phyloP scores from a whole-genome alignment of 2,888 invertebrate genomes.

The Poecilobothrus nobilitatus region DNA sequence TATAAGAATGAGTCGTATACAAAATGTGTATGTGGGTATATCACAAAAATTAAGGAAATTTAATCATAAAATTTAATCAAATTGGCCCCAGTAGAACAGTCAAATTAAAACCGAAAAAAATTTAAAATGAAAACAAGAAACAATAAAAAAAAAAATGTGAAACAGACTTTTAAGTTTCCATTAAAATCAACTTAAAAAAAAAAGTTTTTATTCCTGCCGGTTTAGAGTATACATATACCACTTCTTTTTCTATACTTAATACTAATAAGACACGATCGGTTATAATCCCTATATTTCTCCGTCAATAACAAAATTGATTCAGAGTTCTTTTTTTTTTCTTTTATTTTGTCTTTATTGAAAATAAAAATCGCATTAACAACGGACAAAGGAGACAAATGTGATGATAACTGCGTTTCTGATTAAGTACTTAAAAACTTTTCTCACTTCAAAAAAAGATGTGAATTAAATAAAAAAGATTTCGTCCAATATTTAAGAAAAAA shows the following conservation, averaged over 20 bases:
- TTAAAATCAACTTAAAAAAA: not conserved
- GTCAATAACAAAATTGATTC: not conserved
- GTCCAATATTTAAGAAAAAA: too few relatives aligned
- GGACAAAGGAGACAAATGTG: not conserved
- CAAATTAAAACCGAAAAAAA: not conserved
- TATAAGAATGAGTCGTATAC: not conserved
- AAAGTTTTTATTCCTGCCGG: not conserved
- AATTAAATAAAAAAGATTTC: too few relatives aligned
- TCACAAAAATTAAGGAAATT: not conserved
- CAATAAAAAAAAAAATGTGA: too few relatives aligned
- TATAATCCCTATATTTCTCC: not conserved
- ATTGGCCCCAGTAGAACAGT: slow-evolving; percentile 1
- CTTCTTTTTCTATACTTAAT: not conserved
- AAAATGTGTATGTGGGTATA: not conserved
- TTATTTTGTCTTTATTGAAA: not conserved
- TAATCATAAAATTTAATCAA: not conserved
- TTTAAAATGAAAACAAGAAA: too few relatives aligned
- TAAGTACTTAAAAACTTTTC: not conserved
- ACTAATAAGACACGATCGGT: not conserved
- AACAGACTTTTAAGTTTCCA: slow-evolving; percentile 1
- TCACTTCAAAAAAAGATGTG: too few relatives aligned
- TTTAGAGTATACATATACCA: not conserved
- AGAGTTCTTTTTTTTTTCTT: too few relatives aligned
- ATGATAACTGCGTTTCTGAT: slow-evolving; percentile 1
- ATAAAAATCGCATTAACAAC: slow-evolving; percentile 4